Evolutionary conservation across 1,140 invertebrate species (phyloP).

Genomic region (Heliconius melpomene): DNA sequence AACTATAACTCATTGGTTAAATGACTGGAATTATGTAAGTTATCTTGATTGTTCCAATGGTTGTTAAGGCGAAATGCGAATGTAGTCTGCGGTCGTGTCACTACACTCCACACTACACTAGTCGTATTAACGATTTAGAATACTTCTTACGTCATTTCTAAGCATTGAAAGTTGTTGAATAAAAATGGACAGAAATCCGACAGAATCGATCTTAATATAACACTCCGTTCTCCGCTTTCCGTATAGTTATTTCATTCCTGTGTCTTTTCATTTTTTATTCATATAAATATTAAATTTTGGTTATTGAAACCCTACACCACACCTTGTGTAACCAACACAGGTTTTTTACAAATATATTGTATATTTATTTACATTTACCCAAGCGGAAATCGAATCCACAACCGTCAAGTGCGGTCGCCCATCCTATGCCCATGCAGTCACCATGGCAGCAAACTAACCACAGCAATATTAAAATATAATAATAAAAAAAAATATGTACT

Average conservation of each 20-base stretch:
- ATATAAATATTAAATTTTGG: too few species aligned
- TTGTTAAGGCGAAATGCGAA: slow-evolving; percentile 44
- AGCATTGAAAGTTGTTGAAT: background rate
- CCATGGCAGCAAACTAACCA: background rate
- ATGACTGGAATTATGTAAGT: slow-evolving; percentile 41
- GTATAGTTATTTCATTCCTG: too few species aligned
- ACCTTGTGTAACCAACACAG: background rate
- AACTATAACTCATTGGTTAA: slow-evolving; percentile 23
- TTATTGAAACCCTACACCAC: background rate
- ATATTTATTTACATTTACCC: background rate
- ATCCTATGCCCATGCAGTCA: too few species aligned
- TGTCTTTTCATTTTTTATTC: too few species aligned
- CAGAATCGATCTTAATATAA: too few species aligned
- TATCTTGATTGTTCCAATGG: slow-evolving; percentile 49
- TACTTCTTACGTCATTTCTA: background rate
- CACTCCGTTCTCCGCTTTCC: too few species aligned
- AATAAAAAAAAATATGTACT: background rate
- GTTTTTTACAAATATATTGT: background rate
- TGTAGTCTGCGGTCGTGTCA: slow-evolving; percentile 20
- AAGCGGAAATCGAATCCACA: background rate
- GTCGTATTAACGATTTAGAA: background rate
- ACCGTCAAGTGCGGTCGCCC: background rate
- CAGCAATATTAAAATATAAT: background rate
- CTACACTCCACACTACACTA: background rate
- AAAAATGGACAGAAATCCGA: background rate